A percentile compares a stretch with the other conserved stretches of the same genome.
phyloP scores from a whole-genome alignment of 1,140 invertebrate genomes.

The Pygmarrhopalites habei region DNA sequence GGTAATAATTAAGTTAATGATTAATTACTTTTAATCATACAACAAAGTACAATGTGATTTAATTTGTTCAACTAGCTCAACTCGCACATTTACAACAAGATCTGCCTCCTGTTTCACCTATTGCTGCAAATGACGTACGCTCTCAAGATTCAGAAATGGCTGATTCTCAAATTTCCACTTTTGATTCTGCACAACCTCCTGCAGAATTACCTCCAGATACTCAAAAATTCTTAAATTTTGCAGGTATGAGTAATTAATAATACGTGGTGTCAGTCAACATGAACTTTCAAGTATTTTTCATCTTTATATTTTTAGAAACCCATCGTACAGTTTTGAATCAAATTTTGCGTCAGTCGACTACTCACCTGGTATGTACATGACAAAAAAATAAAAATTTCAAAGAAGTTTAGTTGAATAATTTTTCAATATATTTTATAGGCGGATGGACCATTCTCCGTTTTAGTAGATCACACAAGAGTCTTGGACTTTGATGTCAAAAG shows the following conservation, averaged over 20 bases:
- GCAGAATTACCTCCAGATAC: constrained; percentile 47
- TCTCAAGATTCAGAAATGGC: constrained; percentile 25
- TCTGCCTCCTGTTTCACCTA: constrained; percentile 46
- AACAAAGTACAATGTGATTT: too few species aligned
- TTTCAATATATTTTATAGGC: too few species aligned
- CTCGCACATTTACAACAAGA: constrained; percentile 51
- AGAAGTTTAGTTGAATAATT: too few species aligned
- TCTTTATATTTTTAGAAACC: constrained; percentile 55
- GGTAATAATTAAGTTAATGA: too few species aligned
- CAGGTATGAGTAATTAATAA: constrained; percentile 47
- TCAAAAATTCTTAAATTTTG: constrained; percentile 73
- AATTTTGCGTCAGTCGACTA: constrained; percentile 78
- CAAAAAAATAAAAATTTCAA: too few species aligned
- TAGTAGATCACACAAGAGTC: constrained; percentile 83
- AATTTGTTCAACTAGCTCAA: too few species aligned
- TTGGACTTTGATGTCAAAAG: constrained; percentile 89
- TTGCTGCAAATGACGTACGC: constrained; percentile 39
- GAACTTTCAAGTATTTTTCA: too few species aligned
- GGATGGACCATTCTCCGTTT: constrained; percentile 80
- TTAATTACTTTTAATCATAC: too few species aligned
- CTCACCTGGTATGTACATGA: too few species aligned
- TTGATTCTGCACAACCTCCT: constrained; percentile 19
- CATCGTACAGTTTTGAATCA: constrained; percentile 87
- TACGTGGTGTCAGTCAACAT: background rate
- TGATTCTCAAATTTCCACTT: constrained; percentile 16